Conservation (phyloP, 2,797 vertebrate species). For the Emydoidea blandingii region DNA sequence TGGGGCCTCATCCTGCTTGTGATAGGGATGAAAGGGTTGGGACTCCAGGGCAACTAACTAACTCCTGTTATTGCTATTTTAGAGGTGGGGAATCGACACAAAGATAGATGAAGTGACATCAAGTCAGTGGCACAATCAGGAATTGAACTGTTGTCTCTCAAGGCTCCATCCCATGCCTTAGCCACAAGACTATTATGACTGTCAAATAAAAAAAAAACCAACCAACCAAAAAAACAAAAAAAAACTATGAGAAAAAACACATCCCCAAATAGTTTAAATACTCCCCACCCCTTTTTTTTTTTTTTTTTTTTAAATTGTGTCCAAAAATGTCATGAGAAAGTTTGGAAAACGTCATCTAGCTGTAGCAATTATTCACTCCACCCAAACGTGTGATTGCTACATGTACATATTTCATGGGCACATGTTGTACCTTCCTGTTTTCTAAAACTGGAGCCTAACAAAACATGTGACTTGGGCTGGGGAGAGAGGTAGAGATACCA, state of each 20-base stretch:
- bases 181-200: not conserved
- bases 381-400: not conserved
- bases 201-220: not conserved
- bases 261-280: not conserved
- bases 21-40: not conserved
- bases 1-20: not conserved
- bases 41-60: conserved; percentile 25
- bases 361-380: not conserved
- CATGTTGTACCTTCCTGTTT: not conserved
- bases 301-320: no score
- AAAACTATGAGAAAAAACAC: not conserved
- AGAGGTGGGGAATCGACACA: not conserved
- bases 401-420: not conserved
- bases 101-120: fast-evolving
- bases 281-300: not conserved
- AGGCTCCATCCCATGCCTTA: not conserved
- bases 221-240: not conserved
- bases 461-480: fast-evolving
- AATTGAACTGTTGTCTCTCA: not conserved
- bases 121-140: not conserved
- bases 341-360: not conserved
- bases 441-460: not conserved
- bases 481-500: not conserved
- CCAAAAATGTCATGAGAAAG: not conserved
- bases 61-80: not conserved